Conservation (phyloP, 1,140 invertebrate genomes). For the Cepaea nemoralis region DNA sequence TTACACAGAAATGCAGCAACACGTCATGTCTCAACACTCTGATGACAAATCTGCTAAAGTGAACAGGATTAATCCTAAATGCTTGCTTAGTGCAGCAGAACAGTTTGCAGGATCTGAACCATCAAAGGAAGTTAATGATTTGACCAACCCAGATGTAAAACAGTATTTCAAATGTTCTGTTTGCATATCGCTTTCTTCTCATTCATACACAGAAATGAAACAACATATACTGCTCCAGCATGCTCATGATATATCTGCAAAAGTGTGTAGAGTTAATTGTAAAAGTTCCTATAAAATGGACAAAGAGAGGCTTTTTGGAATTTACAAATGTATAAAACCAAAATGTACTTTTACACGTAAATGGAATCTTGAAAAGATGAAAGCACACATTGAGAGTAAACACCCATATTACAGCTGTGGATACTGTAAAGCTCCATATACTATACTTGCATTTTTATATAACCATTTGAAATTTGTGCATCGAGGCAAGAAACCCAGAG, state of each 20-base stretch:
- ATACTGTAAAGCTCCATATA: constrained; percentile 10
- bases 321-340: not conserved
- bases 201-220: no score
- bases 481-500: not conserved
- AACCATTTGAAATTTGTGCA: constrained; percentile 15
- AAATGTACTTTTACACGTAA: not conserved
- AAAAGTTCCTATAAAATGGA: no score
- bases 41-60: not conserved
- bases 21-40: not conserved
- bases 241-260: no score
- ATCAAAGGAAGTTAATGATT: no score
- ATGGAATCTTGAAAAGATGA: constrained; percentile 1
- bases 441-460: not conserved
- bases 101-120: no score
- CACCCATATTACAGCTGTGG: constrained; percentile 20
- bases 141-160: no score
- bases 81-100: no score
- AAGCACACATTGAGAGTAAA: not conserved
- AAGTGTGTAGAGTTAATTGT: no score
- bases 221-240: no score
- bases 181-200: no score
- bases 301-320: no score
- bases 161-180: no score
- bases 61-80: not conserved
- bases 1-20: not conserved